Conservation (phyloP, 2,113 vertebrate species). For the Erpornis zantholeuca region DNA sequence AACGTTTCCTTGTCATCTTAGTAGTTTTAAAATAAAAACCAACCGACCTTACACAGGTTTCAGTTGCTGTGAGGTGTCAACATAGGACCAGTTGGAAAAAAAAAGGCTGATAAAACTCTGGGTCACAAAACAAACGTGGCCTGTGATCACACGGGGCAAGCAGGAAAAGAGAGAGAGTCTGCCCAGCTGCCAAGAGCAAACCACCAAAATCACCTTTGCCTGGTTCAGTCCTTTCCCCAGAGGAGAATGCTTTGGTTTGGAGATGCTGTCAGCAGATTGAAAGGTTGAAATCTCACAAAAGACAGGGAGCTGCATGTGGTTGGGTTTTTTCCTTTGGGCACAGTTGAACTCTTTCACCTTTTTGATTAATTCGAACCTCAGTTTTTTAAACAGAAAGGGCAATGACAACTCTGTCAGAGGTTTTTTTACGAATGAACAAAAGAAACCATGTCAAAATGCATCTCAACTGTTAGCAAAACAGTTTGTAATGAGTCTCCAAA, state of each 20-base stretch:
- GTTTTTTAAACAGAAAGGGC: neutral
- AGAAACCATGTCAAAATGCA: neutral
- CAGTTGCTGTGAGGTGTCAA: neutral
- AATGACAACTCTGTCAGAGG: neutral
- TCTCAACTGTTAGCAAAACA: neutral
- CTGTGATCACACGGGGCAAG: neutral
- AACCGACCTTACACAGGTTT: neutral
- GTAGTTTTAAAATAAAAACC: neutral
- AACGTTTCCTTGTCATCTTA: fast-evolving
- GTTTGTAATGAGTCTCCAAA: neutral
- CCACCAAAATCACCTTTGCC: neutral
- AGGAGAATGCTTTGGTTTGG: neutral
- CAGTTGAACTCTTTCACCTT: neutral
- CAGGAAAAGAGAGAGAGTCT: neutral
- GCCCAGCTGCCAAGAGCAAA: neutral
- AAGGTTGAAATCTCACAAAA: neutral
- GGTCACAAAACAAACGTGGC: neutral
- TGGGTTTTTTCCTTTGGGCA: neutral
- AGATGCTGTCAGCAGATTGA: neutral
- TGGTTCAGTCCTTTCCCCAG: neutral
- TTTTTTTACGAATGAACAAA: neutral
- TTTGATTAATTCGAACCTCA: neutral
- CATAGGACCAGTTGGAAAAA: neutral
- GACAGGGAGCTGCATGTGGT: fast-evolving
- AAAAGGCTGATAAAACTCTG: neutral